phyloP scores from a whole-genome alignment of 2,888 invertebrate genomes.

The Linnaemya vulpina region DNA sequence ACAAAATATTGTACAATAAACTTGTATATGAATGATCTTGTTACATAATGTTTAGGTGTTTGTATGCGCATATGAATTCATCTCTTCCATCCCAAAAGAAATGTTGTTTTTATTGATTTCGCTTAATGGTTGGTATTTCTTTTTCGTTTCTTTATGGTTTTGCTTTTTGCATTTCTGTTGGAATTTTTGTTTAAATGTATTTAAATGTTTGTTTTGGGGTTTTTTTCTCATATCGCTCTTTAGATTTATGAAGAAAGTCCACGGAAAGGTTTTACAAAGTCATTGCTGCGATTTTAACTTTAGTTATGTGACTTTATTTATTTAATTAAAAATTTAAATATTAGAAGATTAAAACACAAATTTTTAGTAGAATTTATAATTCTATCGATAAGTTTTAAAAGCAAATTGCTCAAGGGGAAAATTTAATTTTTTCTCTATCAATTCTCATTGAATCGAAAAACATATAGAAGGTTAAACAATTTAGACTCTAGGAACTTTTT shows the following conservation, averaged over 20 bases:
- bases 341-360: no score
- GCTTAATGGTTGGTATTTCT: conserved; percentile 9
- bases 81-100: conserved; percentile 35
- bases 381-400: no score
- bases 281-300: background rate
- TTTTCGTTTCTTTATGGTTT: conserved; percentile 37
- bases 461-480: no score
- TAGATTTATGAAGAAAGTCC: conserved; percentile 14
- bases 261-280: conserved; percentile 19
- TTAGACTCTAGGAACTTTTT: no score
- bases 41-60: conserved; percentile 54
- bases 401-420: no score
- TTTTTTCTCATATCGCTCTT: conserved; percentile 10
- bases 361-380: no score
- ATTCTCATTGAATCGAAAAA: no score
- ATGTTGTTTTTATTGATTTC: conserved; percentile 52
- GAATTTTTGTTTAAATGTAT: background rate
- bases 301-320: background rate
- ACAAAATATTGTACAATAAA: conserved; percentile 52
- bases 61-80: background rate
- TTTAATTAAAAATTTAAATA: no score
- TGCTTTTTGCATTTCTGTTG: conserved; percentile 40
- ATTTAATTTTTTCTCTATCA: no score
- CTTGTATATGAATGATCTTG: conserved; percentile 48
- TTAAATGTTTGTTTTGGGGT: background rate